Conservation (phyloP, 2,888 invertebrate genomes). For the Globia sparganii region DNA sequence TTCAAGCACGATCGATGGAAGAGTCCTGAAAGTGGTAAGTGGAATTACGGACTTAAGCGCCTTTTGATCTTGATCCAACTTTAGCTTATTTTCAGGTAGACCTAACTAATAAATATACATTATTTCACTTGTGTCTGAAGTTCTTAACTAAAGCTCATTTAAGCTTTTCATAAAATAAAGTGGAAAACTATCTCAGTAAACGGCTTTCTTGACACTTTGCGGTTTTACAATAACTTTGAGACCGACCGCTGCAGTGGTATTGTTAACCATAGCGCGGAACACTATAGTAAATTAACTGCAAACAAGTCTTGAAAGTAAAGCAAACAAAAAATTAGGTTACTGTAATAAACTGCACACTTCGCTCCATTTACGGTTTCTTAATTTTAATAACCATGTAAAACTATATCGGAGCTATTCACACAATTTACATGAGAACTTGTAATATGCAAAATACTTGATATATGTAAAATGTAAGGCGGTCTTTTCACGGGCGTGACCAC, state of each 20-base stretch:
- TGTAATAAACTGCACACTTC: constrained; percentile 50
- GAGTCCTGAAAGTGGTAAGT: not conserved
- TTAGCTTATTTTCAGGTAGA: not conserved
- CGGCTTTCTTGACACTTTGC: not conserved
- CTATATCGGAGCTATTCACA: constrained; percentile 52
- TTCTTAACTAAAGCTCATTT: not conserved
- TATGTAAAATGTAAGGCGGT: constrained; percentile 56
- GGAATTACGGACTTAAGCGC: not conserved
- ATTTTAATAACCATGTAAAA: constrained; percentile 61
- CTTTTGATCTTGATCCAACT: not conserved
- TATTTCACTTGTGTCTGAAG: not conserved
- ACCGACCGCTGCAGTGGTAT: constrained; percentile 1
- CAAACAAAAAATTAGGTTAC: constrained; percentile 49
- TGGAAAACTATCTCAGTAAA: not conserved
- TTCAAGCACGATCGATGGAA: not conserved
- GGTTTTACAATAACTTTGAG: constrained; percentile 19
- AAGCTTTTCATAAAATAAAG: no score
- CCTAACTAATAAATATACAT: not conserved
- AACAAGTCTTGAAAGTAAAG: constrained; percentile 46
- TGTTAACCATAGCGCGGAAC: constrained; percentile 13
- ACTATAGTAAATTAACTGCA: constrained; percentile 44
- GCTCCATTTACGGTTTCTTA: constrained; percentile 56
- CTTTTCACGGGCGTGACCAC: constrained; percentile 41
- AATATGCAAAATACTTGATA: constrained; percentile 58
- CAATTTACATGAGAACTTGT: constrained; percentile 60